Base-by-base conservation (phyloP, 64 coral and sea anemone species). In the Montipora foliosa region DNA sequence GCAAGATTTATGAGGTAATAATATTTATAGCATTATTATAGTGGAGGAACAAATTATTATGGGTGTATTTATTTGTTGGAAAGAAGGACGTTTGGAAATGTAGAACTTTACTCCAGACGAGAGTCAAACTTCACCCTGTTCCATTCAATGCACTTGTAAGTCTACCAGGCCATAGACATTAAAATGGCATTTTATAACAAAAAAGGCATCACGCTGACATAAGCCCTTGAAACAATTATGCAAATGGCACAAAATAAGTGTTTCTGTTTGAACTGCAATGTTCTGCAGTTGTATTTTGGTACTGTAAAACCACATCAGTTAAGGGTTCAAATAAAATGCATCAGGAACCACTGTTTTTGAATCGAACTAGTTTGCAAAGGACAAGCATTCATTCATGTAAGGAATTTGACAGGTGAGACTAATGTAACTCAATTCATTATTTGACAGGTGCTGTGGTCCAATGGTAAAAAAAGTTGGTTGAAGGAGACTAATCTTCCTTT, bases 361-460 rank as follows among this genome's bases (percentile, higher is more conserved):
- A 6, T 57, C 53, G 11, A 64, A 64, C 8, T 64, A 1, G 61
- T 64, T 64, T 64, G 61, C 61, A 64, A 64, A 64, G 61, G 61
- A 64, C 61, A 64, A 64, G 61, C 9, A 64, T 64, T 64, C 61
- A 64, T 64, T 64, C 61, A 19, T 64, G 61, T 64, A 16, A 14
- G 4, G 61, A 64, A 64, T 64, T 64, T 16, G 61, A 64, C 13
- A 64, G 3, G 9, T 64, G 61, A 19, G 61, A 64, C 61, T 7
- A 64, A 64, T 64, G 61, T 64, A 64, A 64, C 61, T 64, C 61
- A 64, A 64, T 64, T 64, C 61, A 64, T 64, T 64, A 64, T 64
- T 64, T 64, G 61, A 64, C 61, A 64, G 61, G 61, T 64, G 11
- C 61, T 64, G 61, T 64, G 6, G 61, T 64, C 61, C 61, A 64